These are phyloP conservation scores for Aurelia coerulea DNA, from an alignment of 30 jellyfish, hydroid and myxozoan genomes.

Conservation along the genomic window DNA sequence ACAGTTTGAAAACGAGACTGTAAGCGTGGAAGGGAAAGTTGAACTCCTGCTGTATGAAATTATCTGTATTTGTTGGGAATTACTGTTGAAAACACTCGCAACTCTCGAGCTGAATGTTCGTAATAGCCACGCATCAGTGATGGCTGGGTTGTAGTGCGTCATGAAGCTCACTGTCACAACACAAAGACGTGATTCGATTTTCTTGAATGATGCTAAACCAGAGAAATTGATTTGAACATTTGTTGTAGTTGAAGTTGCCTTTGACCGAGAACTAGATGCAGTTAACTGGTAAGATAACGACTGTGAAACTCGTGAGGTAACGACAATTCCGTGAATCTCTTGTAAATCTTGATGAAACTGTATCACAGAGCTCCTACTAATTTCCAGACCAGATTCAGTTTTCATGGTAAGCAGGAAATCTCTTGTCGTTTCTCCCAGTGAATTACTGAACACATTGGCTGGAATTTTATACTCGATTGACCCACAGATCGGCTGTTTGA, in stretches of 20 bases:
- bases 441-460: conserved; percentile 55
- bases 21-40: conserved; percentile 15
- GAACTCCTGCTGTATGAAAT: conserved; percentile 40
- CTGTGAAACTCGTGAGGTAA: conserved; percentile 24
- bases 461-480: conserved; percentile 58
- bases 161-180: not conserved
- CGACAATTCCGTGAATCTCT: conserved; percentile 49
- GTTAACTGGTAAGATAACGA: conserved; percentile 29
- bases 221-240: conserved; percentile 41
- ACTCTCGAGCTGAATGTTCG: conserved; percentile 33
- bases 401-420: conserved; percentile 53
- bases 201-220: not conserved
- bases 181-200: conserved; percentile 30
- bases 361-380: conserved; percentile 14
- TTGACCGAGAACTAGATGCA: conserved; percentile 69
- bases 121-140: conserved; percentile 50
- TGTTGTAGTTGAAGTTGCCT: conserved; percentile 28
- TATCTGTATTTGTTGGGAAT: conserved; percentile 42
- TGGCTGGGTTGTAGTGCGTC: conserved; percentile 47
- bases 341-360: conserved; percentile 39
- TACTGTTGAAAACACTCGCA: conserved; percentile 21
- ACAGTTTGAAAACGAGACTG: conserved; percentile 6
- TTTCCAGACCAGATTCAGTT: conserved; percentile 6
- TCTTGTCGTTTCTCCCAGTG: conserved; percentile 78
- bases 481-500: conserved; percentile 66